These are phyloP conservation scores for Chroicocephalus ridibundus DNA, from an alignment of 2,113 vertebrate species.

Conservation along the genomic window DNA sequence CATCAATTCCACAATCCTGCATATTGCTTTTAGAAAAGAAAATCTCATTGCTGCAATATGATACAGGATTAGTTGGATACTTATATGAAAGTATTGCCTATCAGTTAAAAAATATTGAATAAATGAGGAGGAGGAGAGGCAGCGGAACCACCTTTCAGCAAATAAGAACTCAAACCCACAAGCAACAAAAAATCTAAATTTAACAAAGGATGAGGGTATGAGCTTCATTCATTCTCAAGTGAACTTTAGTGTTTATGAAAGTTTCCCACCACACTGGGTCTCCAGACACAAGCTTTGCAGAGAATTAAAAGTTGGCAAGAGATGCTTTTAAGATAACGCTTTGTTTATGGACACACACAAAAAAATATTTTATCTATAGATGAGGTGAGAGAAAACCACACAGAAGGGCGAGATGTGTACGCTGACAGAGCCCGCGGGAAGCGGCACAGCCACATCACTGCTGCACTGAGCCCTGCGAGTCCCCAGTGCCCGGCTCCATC, in stretches of 20 bases:
- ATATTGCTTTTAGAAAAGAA: background rate
- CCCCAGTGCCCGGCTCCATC: background rate
- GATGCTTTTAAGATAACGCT: background rate
- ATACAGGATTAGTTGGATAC: background rate
- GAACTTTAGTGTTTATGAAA: background rate
- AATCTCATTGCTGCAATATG: background rate
- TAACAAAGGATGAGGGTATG: background rate
- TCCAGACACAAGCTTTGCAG: background rate
- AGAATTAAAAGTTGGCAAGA: background rate
- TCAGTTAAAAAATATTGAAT: background rate
- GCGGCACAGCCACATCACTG: background rate
- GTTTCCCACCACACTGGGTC: background rate
- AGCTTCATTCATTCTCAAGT: background rate
- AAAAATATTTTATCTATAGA: background rate
- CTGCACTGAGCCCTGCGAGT: background rate
- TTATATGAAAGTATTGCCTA: background rate
- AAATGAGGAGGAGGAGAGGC: background rate
- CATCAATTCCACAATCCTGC: background rate
- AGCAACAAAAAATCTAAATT: background rate
- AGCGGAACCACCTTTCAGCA: rapidly evolving
- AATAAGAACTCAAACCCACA: background rate
- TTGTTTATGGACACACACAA: background rate
- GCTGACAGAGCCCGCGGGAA: rapidly evolving
- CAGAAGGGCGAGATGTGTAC: rapidly evolving
- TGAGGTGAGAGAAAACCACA: rapidly evolving